Conservation (phyloP, 2,888 invertebrate species). For the Ophonus ardosiacus region DNA sequence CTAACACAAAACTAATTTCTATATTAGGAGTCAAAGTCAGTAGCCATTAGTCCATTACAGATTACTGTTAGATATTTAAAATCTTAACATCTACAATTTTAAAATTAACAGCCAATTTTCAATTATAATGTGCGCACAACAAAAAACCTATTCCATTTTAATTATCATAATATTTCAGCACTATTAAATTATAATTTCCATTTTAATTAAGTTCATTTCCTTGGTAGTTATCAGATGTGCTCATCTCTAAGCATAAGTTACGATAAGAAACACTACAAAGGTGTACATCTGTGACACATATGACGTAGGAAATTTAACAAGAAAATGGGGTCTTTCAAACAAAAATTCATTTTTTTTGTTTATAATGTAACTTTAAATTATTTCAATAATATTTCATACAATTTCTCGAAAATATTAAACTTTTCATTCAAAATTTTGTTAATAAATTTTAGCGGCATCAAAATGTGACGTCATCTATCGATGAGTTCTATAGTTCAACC, state of each 20-base stretch:
- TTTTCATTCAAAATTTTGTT: too few relatives aligned
- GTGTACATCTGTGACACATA: too few relatives aligned
- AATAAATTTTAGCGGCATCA: too few relatives aligned
- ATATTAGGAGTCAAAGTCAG: neutral
- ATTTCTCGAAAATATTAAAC: too few relatives aligned
- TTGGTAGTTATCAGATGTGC: slow-evolving; percentile 2
- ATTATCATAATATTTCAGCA: slow-evolving; percentile 11
- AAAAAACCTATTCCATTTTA: slow-evolving; percentile 20
- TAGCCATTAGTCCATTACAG: neutral
- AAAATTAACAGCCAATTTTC: slow-evolving; percentile 18
- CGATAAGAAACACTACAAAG: too few relatives aligned
- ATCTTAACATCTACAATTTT: neutral
- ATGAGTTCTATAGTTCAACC: too few relatives aligned
- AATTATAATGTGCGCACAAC: neutral
- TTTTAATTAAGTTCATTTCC: slow-evolving; percentile 29
- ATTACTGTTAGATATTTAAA: neutral
- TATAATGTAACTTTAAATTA: too few relatives aligned
- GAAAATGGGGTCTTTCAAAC: too few relatives aligned
- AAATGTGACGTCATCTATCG: too few relatives aligned
- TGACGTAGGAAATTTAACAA: too few relatives aligned
- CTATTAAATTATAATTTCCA: slow-evolving; percentile 29
- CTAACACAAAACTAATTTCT: neutral
- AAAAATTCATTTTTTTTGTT: too few relatives aligned
- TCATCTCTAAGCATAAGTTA: neutral
- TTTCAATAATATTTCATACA: too few relatives aligned